Base-by-base conservation (phyloP, 2,888 invertebrate species). In the Phengaris arion region DNA sequence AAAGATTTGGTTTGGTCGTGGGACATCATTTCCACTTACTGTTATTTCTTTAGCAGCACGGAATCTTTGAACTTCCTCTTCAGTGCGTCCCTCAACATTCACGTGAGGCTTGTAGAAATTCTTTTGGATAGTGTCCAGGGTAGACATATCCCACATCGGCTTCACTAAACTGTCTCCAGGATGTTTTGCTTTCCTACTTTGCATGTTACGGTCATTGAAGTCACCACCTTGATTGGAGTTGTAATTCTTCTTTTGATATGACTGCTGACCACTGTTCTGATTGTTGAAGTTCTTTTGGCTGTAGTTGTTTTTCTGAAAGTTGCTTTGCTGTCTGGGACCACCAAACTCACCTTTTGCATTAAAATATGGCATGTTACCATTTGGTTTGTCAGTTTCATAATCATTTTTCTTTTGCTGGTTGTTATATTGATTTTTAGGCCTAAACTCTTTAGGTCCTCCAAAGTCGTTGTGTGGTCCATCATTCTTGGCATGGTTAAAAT, bases 21-120 rank as follows among this genome's bases (percentile, higher is more conserved):
- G 99, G 73, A 98, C 94, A 83, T 96, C 96, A 83, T 95, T 96
- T 51, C 99, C 99, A 81, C 96, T 96, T 0, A 98, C 96, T 54
- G 98, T 98, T 68, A 99, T 98, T 89, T 98, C 97, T 83, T 98
- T 96, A 8, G 95, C 92, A 64, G 95, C 92, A 73, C 97, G 95
- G 90, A 96, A 98, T 75, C 95, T 94, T 79, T 96, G 95, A 0
- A 98, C 96, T 78, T 98, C 98, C 75, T 96, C 95, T 77, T 95
- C 94, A 70, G 95, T 94, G 77, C 97, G 95, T 74, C 94, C 94
- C 76, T 96, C 91, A 57, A 96, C 95, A 89, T 96, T 95, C 72
- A 95, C 95, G 87, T 97, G 97, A 68, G 98, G 97, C 80, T 95
- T 95, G 87, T 99, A 99, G 85, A 99, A 98, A 89, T 98, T 97